These are phyloP conservation scores for Lochmaea crataegi DNA, from an alignment of 2,888 invertebrate genomes.

Conservation along the genomic window DNA sequence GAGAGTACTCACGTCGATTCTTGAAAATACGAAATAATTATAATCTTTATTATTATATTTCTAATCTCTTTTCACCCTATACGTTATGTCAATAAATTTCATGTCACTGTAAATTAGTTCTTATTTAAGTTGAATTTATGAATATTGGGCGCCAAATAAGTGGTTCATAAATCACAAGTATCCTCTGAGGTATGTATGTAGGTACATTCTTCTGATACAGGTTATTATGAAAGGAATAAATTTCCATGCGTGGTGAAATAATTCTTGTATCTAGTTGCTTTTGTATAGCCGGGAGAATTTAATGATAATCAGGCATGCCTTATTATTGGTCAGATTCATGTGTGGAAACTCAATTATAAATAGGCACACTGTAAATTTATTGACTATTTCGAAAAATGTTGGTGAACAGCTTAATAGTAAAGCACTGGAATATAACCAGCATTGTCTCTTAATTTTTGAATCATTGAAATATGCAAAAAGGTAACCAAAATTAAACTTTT, in stretches of 20 bases:
- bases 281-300: neutral
- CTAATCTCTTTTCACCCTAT: neutral
- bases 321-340: neutral
- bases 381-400: neutral
- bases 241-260: conserved; percentile 12
- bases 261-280: conserved; percentile 5
- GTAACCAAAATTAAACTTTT: no score
- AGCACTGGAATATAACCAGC: neutral
- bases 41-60: neutral
- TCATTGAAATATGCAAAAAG: no score
- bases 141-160: conserved; percentile 24
- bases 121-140: conserved; percentile 22
- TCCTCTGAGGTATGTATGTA: conserved; percentile 15
- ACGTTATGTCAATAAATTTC: conserved; percentile 13
- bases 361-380: neutral
- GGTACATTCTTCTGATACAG: conserved; percentile 8
- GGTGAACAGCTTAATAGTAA: neutral
- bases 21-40: neutral
- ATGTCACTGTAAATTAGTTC: conserved; percentile 22
- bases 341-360: neutral
- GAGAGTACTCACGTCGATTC: no score
- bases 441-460: neutral
- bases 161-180: conserved; percentile 18
- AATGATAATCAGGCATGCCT: neutral
- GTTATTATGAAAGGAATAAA: conserved; percentile 15